Evolutionary conservation across 2,113 vertebrate species (phyloP).

Genomic region (Andinoacara biseriatus): DNA sequence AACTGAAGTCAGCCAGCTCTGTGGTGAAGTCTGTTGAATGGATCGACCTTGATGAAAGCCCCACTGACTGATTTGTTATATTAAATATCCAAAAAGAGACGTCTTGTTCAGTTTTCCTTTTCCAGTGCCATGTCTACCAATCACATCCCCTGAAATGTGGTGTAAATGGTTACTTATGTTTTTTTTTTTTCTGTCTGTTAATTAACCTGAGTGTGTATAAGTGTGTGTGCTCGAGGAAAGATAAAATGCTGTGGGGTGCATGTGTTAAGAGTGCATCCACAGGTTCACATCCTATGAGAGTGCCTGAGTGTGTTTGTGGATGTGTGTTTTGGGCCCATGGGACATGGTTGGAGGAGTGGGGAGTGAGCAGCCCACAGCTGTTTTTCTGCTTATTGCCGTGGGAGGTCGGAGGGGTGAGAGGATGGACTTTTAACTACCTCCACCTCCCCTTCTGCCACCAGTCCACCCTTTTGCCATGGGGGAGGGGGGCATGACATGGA

Average conservation of each 20-base stretch:
- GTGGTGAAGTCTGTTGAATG: slow-evolving; percentile 43
- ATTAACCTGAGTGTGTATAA: not conserved
- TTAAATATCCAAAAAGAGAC: slow-evolving; percentile 26
- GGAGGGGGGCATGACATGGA: not conserved
- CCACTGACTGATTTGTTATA: slow-evolving; percentile 6
- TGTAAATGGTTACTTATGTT: not conserved
- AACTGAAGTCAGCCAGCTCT: slow-evolving; percentile 35
- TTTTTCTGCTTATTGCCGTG: slow-evolving; percentile 65
- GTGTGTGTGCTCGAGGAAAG: not conserved
- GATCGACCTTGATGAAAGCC: slow-evolving; percentile 25
- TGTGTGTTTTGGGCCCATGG: slow-evolving; percentile 39
- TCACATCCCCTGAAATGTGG: not conserved
- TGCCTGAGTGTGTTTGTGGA: slow-evolving; percentile 26
- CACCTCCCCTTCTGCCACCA: slow-evolving; percentile 17
- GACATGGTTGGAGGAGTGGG: slow-evolving; percentile 47
- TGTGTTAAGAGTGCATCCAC: slow-evolving; percentile 19
- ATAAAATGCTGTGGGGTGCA: not conserved
- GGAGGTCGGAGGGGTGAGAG: slow-evolving; percentile 62
- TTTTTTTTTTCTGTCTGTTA: not conserved
- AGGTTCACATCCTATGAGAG: slow-evolving; percentile 44
- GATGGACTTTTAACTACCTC: slow-evolving; percentile 66
- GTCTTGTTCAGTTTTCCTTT: slow-evolving; percentile 11
- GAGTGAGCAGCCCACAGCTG: slow-evolving; percentile 66
- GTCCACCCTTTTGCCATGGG: slow-evolving; percentile 19
- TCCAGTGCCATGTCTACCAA: not conserved